Percentiles rank a stretch among this genome's conserved stretches.
Conservation (phyloP, 1,140 invertebrate genomes). For the Brachionus plicatilis region DNA sequence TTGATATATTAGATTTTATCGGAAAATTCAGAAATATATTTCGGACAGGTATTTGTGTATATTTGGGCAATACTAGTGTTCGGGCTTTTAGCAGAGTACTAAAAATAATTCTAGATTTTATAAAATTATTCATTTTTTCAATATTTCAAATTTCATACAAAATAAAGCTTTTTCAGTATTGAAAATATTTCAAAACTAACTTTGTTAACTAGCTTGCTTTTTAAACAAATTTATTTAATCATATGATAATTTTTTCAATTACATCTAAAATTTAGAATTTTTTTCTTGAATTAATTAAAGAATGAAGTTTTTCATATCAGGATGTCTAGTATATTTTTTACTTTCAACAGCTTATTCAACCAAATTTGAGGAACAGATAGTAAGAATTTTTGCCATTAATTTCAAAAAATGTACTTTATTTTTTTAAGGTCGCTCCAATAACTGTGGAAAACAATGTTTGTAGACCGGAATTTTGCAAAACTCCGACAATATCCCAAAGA, state of each 20-base stretch:
- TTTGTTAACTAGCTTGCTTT: background rate
- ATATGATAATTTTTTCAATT: background rate
- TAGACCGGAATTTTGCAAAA: background rate
- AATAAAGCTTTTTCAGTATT: background rate
- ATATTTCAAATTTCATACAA: background rate
- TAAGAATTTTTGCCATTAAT: background rate
- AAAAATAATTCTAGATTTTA: background rate
- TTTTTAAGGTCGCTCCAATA: background rate
- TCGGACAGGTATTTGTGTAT: background rate
- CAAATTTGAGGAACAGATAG: background rate
- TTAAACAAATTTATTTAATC: background rate
- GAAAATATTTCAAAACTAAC: slow-evolving; percentile 12
- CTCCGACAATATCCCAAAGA: background rate
- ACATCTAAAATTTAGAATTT: background rate
- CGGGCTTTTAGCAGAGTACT: background rate
- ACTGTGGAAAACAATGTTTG: background rate
- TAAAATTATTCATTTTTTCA: background rate
- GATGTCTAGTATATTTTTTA: background rate
- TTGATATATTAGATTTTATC: background rate
- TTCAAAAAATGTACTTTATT: background rate
- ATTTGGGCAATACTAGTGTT: background rate
- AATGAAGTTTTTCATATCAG: background rate
- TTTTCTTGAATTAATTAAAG: background rate
- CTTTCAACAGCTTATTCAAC: background rate
- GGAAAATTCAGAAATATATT: background rate